A percentile compares a stretch with the other conserved stretches of the same genome.
Conservation (phyloP, 2,113 vertebrate genomes). For the Shinisaurus crocodilurus region DNA sequence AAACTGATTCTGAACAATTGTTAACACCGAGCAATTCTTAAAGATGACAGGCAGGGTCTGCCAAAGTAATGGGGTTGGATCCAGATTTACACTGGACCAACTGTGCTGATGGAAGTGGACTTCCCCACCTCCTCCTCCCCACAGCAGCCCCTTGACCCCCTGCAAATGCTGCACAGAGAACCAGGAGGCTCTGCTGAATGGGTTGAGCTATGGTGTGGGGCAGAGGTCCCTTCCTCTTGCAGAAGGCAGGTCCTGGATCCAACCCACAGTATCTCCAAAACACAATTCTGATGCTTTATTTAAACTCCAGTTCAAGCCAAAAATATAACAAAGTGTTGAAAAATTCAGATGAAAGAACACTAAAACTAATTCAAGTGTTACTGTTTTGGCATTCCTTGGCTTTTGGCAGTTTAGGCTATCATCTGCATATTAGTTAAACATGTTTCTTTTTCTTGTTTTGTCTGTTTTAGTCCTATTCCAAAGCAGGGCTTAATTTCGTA, state of each 20-base stretch:
- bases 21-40: not conserved
- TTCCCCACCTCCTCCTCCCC: too few species aligned
- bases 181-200: too few species aligned
- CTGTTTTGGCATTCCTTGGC: slow-evolving; percentile 15
- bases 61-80: not conserved
- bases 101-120: too few species aligned
- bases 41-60: not conserved
- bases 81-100: too few species aligned
- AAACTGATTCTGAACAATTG: not conserved
- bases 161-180: too few species aligned
- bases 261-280: not conserved
- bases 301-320: not conserved
- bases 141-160: too few species aligned
- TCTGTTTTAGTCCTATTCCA: slow-evolving; percentile 44
- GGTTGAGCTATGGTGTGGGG: too few species aligned
- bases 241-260: too few species aligned
- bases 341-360: slow-evolving; percentile 50
- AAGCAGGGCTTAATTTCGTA: slow-evolving; percentile 59
- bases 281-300: not conserved
- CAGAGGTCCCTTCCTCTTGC: too few species aligned
- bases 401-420: slow-evolving; percentile 57
- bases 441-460: slow-evolving; percentile 53
- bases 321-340: not conserved
- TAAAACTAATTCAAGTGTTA: slow-evolving; percentile 42
- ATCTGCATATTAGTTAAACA: slow-evolving; percentile 59